A percentile compares a stretch with the other conserved stretches of the same genome.
These are phyloP conservation scores for Drosophila navojoa DNA, from an alignment of 1,140 invertebrate species.

Conservation along the genomic window DNA sequence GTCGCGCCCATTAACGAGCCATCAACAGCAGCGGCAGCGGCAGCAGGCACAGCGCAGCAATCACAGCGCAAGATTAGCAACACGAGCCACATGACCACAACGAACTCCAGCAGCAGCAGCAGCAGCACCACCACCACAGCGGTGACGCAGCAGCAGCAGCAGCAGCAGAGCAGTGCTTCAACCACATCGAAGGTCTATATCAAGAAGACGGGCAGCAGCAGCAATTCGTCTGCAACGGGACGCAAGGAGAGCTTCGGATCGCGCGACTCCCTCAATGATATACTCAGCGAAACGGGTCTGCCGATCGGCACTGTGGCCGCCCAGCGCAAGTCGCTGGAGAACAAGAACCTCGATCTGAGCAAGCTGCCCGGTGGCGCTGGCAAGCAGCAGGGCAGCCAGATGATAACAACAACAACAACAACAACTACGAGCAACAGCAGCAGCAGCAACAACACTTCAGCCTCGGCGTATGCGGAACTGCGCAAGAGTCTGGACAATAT, in stretches of 20 bases:
- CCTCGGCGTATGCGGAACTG: slow-evolving; percentile 54
- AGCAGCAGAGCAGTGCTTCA: slow-evolving; percentile 45
- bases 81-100: slow-evolving; percentile 58
- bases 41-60: slow-evolving; percentile 44
- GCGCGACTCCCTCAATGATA: slow-evolving; percentile 82
- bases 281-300: slow-evolving; percentile 77
- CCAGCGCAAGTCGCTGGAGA: slow-evolving; percentile 85
- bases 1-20: slow-evolving; percentile 79
- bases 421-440: slow-evolving; percentile 43
- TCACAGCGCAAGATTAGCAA: slow-evolving; percentile 58
- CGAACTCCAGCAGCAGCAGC: slow-evolving; percentile 54
- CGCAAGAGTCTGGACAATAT: slow-evolving; percentile 81
- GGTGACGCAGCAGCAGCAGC: slow-evolving; percentile 50
- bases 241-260: slow-evolving; percentile 83
- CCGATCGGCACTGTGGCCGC: slow-evolving; percentile 84
- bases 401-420: slow-evolving; percentile 36
- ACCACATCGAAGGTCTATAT: slow-evolving; percentile 78
- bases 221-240: slow-evolving; percentile 59
- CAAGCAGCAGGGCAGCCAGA: slow-evolving; percentile 26
- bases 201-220: slow-evolving; percentile 74
- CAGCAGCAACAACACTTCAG: slow-evolving; percentile 34
- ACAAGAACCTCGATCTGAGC: slow-evolving; percentile 78
- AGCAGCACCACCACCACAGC: slow-evolving; percentile 57
- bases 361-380: slow-evolving; percentile 61
- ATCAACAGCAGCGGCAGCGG: slow-evolving; percentile 2